These are phyloP conservation scores for Bimastos eiseni DNA, from an alignment of 2,888 invertebrate species.

Conservation along the genomic window DNA sequence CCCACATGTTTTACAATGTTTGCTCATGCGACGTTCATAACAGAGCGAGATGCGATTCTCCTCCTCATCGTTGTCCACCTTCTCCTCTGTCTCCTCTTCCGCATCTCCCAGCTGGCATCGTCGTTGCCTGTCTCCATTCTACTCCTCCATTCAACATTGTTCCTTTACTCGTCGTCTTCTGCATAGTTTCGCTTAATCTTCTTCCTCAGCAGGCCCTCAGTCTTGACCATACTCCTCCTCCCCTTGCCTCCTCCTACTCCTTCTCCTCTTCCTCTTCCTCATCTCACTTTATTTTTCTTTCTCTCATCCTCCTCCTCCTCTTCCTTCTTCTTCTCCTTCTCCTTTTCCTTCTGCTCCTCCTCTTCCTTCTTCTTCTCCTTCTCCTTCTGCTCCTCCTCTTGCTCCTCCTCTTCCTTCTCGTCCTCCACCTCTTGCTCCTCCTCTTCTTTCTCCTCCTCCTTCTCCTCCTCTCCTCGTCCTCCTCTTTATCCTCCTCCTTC, in stretches of 20 bases:
- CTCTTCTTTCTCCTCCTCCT: no score
- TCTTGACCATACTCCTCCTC: no score
- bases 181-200: not conserved
- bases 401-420: not conserved
- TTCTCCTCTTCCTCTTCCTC: not conserved
- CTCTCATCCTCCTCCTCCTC: not conserved
- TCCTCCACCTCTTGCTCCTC: not conserved
- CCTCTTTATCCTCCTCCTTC: no score
- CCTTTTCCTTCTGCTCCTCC: not conserved
- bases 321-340: not conserved
- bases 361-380: not conserved
- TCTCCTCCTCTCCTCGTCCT: no score
- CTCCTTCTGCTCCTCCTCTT: not conserved
- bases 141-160: not conserved
- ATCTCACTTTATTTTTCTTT: not conserved
- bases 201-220: not conserved
- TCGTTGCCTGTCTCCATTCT: not conserved
- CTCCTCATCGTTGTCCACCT: no score
- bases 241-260: not conserved
- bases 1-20: no score
- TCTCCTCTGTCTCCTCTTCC: no score
- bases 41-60: no score
- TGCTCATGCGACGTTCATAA: no score
- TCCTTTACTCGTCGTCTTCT: not conserved
- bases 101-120: no score